phyloP scores from a whole-genome alignment of 2,797 vertebrate genomes.

The Rhadinocentrus ornatus region DNA sequence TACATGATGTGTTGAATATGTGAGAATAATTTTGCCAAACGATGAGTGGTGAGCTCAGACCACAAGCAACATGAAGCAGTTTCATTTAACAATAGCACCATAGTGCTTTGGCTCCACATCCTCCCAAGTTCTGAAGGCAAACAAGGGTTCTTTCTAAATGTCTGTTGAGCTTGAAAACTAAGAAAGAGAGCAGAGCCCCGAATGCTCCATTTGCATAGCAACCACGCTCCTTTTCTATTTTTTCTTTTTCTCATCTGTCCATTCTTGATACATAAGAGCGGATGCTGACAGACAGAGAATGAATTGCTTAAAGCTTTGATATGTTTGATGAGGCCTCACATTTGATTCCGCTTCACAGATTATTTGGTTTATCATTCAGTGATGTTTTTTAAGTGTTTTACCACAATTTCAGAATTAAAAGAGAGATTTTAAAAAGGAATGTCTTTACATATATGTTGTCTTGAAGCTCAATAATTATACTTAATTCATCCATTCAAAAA shows the following conservation, averaged over 20 bases:
- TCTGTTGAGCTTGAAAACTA: slow-evolving; percentile 18
- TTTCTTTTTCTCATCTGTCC: slow-evolving; percentile 3
- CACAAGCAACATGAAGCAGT: not conserved
- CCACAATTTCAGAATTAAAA: no score
- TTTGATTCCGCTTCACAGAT: not conserved
- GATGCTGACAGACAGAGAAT: slow-evolving; percentile 1
- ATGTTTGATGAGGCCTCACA: not conserved
- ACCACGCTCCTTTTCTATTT: slow-evolving; percentile 33
- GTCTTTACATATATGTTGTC: not conserved
- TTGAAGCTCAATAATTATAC: slow-evolving; percentile 3
- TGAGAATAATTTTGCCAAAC: not conserved
- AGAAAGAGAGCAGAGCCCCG: slow-evolving; percentile 13
- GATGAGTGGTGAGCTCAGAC: slow-evolving; percentile 1
- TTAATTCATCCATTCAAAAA: slow-evolving; percentile 17
- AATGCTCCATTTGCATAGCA: slow-evolving; percentile 58
- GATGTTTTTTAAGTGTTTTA: no score
- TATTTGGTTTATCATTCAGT: not conserved
- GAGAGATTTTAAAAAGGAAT: slow-evolving; percentile 1
- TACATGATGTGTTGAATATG: not conserved
- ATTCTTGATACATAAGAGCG: not conserved
- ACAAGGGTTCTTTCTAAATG: slow-evolving; percentile 34
- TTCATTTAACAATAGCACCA: not conserved
- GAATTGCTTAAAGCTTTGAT: not conserved
- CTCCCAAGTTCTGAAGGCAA: slow-evolving; percentile 30
- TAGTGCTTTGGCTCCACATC: slow-evolving; percentile 15